phyloP scores from a whole-genome alignment of 2,888 invertebrate species.

The Liposcelis brunnea region DNA sequence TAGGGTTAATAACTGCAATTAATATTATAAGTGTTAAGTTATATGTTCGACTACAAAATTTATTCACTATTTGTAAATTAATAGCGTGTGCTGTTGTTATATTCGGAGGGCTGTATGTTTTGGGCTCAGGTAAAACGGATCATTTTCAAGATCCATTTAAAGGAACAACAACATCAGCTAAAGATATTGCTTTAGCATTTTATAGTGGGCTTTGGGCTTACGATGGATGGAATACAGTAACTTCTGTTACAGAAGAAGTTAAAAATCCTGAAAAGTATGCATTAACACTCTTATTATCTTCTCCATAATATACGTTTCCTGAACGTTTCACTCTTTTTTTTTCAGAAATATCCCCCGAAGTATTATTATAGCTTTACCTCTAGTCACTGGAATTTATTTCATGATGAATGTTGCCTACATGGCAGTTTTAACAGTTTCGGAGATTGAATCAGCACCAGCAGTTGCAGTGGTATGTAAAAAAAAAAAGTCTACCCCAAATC shows the following conservation, averaged over 20 bases:
- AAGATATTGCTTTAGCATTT: slow-evolving; percentile 57
- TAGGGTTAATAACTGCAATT: slow-evolving; percentile 48
- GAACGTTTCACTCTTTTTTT: too few relatives aligned
- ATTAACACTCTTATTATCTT: too few relatives aligned
- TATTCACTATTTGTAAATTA: slow-evolving; percentile 63
- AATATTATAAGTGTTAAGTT: slow-evolving; percentile 60
- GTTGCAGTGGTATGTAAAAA: slow-evolving; percentile 48
- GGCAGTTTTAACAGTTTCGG: slow-evolving; percentile 52
- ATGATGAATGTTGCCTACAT: slow-evolving; percentile 78
- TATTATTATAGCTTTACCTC: slow-evolving; percentile 62
- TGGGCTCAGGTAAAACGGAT: too few relatives aligned
- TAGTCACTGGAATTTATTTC: slow-evolving; percentile 62
- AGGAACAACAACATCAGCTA: slow-evolving; percentile 27
- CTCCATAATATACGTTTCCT: too few relatives aligned
- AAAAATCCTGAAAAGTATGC: slow-evolving; percentile 48
- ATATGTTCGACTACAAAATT: slow-evolving; percentile 63
- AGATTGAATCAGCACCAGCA: slow-evolving; percentile 55
- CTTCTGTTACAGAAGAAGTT: slow-evolving; percentile 57
- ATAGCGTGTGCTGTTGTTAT: slow-evolving; percentile 60
- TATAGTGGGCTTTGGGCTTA: slow-evolving; percentile 77
- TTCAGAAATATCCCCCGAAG: slow-evolving; percentile 62
- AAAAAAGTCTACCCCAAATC: not conserved
- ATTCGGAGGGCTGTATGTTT: slow-evolving; percentile 36
- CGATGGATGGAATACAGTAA: slow-evolving; percentile 66
- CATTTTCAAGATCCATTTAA: too few relatives aligned